Evolutionary conservation across 2,888 invertebrate genomes (phyloP).

Genomic region (Drepanosiphum platanoidis): DNA sequence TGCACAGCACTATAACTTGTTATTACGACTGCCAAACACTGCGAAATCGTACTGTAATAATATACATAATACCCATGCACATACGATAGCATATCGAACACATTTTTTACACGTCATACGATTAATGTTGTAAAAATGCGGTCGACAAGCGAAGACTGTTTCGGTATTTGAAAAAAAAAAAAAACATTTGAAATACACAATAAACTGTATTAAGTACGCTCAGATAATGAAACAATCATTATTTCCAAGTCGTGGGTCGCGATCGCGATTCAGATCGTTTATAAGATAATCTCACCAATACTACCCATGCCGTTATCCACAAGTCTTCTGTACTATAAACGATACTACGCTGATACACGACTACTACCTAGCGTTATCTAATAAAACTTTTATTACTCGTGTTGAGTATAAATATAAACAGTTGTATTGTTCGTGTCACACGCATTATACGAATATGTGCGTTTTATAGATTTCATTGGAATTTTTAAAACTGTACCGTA

Average conservation of each 20-base stretch:
- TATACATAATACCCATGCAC: too few species aligned
- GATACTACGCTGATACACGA: too few species aligned
- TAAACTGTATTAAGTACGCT: background rate
- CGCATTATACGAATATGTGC: background rate
- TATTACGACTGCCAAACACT: too few species aligned
- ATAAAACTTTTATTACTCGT: background rate
- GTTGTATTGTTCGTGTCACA: background rate
- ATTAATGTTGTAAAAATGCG: background rate
- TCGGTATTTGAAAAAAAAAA: background rate
- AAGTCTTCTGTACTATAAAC: background rate
- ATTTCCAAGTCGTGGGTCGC: background rate
- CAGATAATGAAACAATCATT: background rate
- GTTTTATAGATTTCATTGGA: background rate
- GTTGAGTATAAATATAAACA: background rate
- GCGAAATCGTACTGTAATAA: too few species aligned
- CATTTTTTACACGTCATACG: background rate
- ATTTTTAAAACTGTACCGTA: background rate
- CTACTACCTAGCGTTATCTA: background rate
- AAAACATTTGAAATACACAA: background rate
- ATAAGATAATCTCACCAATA: background rate
- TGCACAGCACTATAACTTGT: too few species aligned
- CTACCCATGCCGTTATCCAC: background rate
- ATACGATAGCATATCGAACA: too few species aligned
- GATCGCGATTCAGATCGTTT: background rate
- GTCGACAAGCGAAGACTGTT: background rate